Evolutionary conservation across 2,888 invertebrate species (phyloP).

Genomic region (Phengaris alcon): DNA sequence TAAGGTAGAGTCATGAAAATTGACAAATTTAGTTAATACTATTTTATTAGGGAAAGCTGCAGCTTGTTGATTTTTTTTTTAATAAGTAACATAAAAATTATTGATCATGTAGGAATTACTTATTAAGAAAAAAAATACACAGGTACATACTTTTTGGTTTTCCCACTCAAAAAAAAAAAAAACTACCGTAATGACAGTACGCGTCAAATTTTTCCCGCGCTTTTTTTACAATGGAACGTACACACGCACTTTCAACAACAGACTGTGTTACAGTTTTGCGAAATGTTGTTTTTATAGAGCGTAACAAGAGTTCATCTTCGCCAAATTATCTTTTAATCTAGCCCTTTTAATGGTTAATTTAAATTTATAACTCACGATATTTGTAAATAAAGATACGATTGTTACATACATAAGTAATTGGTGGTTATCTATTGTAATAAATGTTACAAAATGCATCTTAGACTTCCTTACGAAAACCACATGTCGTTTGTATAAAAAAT

Average conservation of each 20-base stretch:
- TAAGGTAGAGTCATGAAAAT: too few species aligned
- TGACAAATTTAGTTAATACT: too few species aligned
- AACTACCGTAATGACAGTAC: not conserved
- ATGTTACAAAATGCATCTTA: not conserved
- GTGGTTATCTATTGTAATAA: not conserved
- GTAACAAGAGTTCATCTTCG: slow-evolving; percentile 46
- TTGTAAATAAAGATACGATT: slow-evolving; percentile 16
- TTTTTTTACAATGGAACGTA: slow-evolving; percentile 28
- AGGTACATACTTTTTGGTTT: not conserved
- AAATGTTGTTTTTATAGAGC: slow-evolving; percentile 63
- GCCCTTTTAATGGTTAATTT: slow-evolving; percentile 10
- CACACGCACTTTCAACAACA: slow-evolving; percentile 40
- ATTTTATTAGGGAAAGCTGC: too few species aligned
- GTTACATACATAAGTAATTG: not conserved
- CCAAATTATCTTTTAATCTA: slow-evolving; percentile 26
- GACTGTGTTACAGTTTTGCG: slow-evolving; percentile 58
- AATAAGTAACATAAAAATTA: too few species aligned
- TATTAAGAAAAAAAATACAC: not conserved
- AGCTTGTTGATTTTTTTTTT: too few species aligned
- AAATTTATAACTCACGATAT: slow-evolving; percentile 13
- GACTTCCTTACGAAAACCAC: not conserved
- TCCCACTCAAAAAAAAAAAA: not conserved
- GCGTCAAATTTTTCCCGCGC: slow-evolving; percentile 16
- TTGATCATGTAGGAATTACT: too few species aligned
- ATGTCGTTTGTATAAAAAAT: not conserved